Conservation (phyloP, 2,888 invertebrate species). For the Acrobeloides nanus region DNA sequence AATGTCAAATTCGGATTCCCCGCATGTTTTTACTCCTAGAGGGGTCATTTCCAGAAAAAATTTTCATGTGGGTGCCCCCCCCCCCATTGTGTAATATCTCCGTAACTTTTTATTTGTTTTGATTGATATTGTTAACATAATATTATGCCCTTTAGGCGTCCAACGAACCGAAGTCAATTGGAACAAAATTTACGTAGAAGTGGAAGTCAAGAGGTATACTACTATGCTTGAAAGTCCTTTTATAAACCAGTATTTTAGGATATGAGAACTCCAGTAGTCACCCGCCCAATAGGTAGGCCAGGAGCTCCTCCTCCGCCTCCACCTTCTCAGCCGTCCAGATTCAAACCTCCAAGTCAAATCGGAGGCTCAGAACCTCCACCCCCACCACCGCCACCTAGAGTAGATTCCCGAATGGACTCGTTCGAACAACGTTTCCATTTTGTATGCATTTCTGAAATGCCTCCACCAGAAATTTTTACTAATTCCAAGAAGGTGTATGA, state of each 20-base stretch:
- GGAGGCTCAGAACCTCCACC: slow-evolving; percentile 13
- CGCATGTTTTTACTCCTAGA: too few species aligned
- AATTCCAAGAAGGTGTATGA: slow-evolving; percentile 22
- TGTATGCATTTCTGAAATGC: slow-evolving; percentile 22
- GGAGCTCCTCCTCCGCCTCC: slow-evolving; percentile 23
- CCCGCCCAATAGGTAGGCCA: slow-evolving; percentile 11
- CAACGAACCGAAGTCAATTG: too few species aligned
- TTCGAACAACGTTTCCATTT: slow-evolving; percentile 31
- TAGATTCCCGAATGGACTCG: slow-evolving; percentile 24
- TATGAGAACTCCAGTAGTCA: too few species aligned
- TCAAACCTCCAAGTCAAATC: background rate
- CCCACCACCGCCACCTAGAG: slow-evolving; percentile 23
- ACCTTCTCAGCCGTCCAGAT: slow-evolving; percentile 6
- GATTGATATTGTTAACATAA: too few species aligned
- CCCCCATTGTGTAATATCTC: too few species aligned
- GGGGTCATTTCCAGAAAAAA: too few species aligned
- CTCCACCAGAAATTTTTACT: slow-evolving; percentile 19
- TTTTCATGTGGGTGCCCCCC: too few species aligned
- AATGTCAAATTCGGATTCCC: too few species aligned
- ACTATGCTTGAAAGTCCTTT: background rate
- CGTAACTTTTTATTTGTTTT: too few species aligned
- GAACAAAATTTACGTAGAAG: slow-evolving; percentile 9
- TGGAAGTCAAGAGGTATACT: slow-evolving; percentile 10
- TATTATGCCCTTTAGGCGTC: too few species aligned
- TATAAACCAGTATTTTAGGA: background rate